A percentile compares a stretch with the other conserved stretches of the same genome.
Conservation (phyloP, 2,888 invertebrate species). For the Callinectes sapidus region DNA sequence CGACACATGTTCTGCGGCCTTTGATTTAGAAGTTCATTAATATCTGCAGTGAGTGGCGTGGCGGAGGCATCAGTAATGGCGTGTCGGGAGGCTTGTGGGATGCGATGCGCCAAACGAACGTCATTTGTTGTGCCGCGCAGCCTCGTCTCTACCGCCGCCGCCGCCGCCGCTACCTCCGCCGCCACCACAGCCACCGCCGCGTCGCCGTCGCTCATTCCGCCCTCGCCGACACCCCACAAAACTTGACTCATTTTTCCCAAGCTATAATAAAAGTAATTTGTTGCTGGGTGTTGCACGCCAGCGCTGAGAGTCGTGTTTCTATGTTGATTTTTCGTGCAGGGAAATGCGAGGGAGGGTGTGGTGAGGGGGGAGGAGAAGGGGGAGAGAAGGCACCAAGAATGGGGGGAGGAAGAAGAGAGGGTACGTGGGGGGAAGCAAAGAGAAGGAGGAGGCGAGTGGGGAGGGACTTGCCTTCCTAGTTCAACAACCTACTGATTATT, state of each 20-base stretch:
- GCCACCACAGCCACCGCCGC: background rate
- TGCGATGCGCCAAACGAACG: conserved; percentile 26
- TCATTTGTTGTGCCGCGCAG: conserved; percentile 26
- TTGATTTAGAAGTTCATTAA: conserved; percentile 51
- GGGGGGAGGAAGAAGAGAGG: conserved; percentile 13
- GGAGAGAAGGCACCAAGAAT: background rate
- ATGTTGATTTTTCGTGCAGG: conserved; percentile 52
- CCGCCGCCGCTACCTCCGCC: background rate
- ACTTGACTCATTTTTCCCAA: conserved; percentile 52
- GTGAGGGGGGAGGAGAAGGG: background rate
- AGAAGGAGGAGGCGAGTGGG: background rate
- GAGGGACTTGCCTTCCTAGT: conserved; percentile 40
- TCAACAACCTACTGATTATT: conserved; percentile 53
- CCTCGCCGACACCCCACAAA: conserved; percentile 38
- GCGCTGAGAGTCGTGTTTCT: conserved; percentile 42
- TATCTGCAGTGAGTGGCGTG: conserved; percentile 43
- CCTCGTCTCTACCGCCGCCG: background rate
- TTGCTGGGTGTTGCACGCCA: conserved; percentile 49
- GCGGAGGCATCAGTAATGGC: conserved; percentile 39
- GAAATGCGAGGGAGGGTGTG: background rate
- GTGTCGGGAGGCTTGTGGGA: conserved; percentile 14
- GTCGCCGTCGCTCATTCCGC: conserved; percentile 35
- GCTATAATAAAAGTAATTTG: conserved; percentile 48
- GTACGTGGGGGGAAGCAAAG: conserved; percentile 7
- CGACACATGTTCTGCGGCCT: conserved; percentile 46